Conservation (phyloP, 1,140 invertebrate genomes). For the Anastrepha ludens region DNA sequence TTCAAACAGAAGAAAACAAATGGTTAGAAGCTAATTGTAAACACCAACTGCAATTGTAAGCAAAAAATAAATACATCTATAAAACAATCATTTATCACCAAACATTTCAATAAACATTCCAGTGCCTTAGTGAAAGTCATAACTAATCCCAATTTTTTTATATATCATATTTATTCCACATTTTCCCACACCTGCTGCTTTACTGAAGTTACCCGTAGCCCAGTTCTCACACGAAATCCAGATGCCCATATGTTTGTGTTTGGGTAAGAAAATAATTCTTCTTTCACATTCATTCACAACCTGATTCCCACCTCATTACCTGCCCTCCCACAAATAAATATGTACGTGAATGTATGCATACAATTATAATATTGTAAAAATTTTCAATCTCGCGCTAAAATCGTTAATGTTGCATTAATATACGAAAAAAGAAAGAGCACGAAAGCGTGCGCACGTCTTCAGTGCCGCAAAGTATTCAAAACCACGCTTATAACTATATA, state of each 20-base stretch:
- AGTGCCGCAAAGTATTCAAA: neutral
- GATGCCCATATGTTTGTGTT: neutral
- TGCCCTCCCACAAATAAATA: neutral
- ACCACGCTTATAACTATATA: neutral
- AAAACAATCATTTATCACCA: no score
- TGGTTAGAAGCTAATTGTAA: no score
- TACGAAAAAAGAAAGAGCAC: neutral
- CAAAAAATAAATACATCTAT: no score
- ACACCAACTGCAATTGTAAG: no score
- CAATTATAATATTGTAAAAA: neutral
- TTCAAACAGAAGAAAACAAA: no score
- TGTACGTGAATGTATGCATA: neutral
- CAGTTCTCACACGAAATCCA: neutral
- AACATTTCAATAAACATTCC: no score
- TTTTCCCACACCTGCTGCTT: neutral
- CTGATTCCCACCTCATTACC: slow-evolving; percentile 9
- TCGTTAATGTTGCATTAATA: slow-evolving; percentile 23
- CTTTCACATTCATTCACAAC: neutral
- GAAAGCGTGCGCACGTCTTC: neutral
- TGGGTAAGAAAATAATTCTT: neutral
- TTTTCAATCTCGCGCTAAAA: slow-evolving; percentile 9
- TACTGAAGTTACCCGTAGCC: neutral
- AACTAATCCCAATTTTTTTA: no score
- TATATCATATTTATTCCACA: no score
- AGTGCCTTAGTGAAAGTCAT: no score